Evolutionary conservation across 2,797 vertebrate species (phyloP).

Genomic region (Huso huso): DNA sequence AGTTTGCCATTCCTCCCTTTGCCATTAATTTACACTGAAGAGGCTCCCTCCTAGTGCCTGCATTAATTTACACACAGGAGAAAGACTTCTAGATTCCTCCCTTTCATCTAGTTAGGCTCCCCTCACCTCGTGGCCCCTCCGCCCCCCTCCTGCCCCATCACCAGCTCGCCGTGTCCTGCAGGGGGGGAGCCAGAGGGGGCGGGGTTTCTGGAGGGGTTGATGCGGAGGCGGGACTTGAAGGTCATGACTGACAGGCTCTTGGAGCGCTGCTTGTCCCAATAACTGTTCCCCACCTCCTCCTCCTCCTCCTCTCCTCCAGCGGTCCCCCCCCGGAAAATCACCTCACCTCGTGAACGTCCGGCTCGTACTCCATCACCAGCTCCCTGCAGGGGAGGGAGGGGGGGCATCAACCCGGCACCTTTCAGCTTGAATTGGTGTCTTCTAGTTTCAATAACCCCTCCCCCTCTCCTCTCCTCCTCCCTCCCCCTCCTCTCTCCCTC

Average conservation of each 20-base stretch:
- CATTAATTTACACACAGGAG: no score
- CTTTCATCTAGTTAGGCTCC: conserved; percentile 2
- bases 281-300: no score
- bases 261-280: conserved; percentile 56
- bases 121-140: conserved; percentile 41
- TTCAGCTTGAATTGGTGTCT: not conserved
- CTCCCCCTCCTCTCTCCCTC: not conserved
- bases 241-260: conserved; percentile 64
- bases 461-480: not conserved
- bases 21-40: no score
- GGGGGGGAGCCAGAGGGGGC: conserved; percentile 37
- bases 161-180: no score
- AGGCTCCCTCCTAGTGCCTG: no score
- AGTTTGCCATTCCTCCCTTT: no score
- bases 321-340: no score
- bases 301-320: no score
- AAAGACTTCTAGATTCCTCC: no score
- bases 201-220: conserved; percentile 41
- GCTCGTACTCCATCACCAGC: conserved; percentile 62
- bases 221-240: conserved; percentile 54
- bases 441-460: not conserved
- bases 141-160: no score
- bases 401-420: not conserved
- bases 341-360: conserved; percentile 62
- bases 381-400: conserved; percentile 39